phyloP scores from a whole-genome alignment of 1,140 invertebrate genomes.

The Drosophila prosaltans region DNA sequence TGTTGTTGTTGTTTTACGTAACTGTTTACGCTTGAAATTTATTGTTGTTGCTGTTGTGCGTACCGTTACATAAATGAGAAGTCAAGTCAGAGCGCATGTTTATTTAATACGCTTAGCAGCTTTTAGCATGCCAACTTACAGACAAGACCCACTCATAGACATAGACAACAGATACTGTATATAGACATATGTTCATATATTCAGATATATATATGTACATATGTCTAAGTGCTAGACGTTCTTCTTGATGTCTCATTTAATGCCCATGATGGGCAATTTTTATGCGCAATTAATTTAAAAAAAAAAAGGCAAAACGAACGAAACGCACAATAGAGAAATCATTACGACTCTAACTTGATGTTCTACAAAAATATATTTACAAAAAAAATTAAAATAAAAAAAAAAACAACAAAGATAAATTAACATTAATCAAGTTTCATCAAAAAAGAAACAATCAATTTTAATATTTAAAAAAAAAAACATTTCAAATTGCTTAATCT shows the following conservation, averaged over 20 bases:
- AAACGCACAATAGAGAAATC: constrained; percentile 15
- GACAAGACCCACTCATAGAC: constrained; percentile 21
- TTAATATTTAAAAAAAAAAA: too few relatives aligned
- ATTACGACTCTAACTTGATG: constrained; percentile 14
- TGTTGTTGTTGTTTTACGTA: constrained; percentile 67
- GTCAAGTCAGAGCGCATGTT: constrained; percentile 55
- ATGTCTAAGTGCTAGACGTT: constrained; percentile 25
- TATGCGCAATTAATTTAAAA: constrained; percentile 59
- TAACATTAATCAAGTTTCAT: too few relatives aligned
- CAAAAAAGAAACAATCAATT: too few relatives aligned
- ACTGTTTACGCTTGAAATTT: constrained; percentile 77
- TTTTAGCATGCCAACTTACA: constrained; percentile 61
- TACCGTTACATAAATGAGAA: constrained; percentile 76
- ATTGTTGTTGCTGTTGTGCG: constrained; percentile 63
- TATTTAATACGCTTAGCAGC: constrained; percentile 79
- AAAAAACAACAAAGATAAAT: too few relatives aligned
- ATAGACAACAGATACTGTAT: constrained; percentile 2
- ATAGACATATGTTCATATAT: background rate
- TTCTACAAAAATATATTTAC: background rate
- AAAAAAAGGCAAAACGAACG: background rate
- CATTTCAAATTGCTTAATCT: too few relatives aligned
- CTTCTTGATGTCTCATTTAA: constrained; percentile 69
- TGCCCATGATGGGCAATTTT: constrained; percentile 61
- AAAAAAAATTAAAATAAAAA: too few relatives aligned
- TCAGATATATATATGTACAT: background rate